Percentiles rank a stretch among this genome's conserved stretches.
phyloP scores from a whole-genome alignment of 1,140 invertebrate genomes.

The Babylonia areolata region DNA sequence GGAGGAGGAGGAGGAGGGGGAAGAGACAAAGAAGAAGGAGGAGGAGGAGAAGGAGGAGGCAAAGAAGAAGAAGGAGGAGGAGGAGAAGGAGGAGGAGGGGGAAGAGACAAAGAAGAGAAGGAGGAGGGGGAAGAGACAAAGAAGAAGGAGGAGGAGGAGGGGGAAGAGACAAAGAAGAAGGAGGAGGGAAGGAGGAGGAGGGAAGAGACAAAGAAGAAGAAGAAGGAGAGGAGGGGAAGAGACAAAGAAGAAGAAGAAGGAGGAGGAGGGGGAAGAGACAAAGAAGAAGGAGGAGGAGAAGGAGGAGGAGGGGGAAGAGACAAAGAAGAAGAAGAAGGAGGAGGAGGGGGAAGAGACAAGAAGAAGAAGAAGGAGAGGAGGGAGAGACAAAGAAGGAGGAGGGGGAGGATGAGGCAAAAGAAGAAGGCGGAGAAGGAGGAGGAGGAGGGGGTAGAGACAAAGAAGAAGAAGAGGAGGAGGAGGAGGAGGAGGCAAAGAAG shows the following conservation, averaged over 20 bases:
- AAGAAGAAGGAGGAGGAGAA: not conserved
- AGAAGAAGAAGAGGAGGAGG: no score
- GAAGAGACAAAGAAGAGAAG: not conserved
- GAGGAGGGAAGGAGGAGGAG: no score
- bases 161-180: not conserved
- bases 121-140: no score
- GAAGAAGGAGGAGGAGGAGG: not conserved
- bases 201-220: no score
- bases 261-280: not conserved
- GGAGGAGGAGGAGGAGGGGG: not conserved
- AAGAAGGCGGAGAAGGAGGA: no score
- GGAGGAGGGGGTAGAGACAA: no score
- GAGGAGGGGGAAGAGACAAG: no score
- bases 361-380: no score
- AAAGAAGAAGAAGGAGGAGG: not conserved
- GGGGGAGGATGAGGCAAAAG: no score
- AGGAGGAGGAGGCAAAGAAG: no score
- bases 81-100: not conserved
- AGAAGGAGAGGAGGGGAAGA: not conserved
- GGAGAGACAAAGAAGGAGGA: no score
- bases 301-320: not conserved
- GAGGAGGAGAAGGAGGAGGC: slow-evolving; percentile 12
- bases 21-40: not conserved
- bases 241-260: not conserved
- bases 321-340: no score